A percentile compares a stretch with the other conserved stretches of the same genome.
Conservation (phyloP, 2,888 invertebrate species). For the Adineta ricciae region DNA sequence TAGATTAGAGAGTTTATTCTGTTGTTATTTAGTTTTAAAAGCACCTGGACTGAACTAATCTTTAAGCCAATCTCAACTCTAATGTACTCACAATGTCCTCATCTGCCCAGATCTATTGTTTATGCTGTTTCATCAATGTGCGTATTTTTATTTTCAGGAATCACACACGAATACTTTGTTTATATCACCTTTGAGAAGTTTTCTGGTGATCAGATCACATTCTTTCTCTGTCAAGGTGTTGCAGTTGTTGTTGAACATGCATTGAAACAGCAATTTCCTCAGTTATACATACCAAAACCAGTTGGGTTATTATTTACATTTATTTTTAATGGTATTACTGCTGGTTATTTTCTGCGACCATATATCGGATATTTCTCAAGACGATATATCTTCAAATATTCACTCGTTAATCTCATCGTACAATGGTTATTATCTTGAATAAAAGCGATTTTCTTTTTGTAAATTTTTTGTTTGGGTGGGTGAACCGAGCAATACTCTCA, state of each 20-base stretch:
- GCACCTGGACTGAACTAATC: not conserved
- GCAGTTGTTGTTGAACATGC: not conserved
- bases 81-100: not conserved
- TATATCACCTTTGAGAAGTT: not conserved
- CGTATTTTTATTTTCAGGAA: not conserved
- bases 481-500: too few relatives aligned
- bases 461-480: too few relatives aligned
- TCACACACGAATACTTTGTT: not conserved
- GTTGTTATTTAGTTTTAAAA: not conserved
- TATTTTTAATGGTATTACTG: conserved; percentile 10
- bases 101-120: not conserved
- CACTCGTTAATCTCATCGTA: not conserved
- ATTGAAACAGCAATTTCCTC: not conserved
- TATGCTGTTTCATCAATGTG: not conserved
- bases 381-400: not conserved
- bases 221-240: not conserved
- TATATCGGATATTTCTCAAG: not conserved
- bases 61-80: not conserved
- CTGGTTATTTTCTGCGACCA: not conserved
- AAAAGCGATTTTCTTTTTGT: too few relatives aligned
- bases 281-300: not conserved
- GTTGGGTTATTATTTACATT: not conserved
- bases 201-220: not conserved
- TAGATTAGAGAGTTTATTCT: too few relatives aligned
- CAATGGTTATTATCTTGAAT: not conserved